These are phyloP conservation scores for Anoplopoma fimbria DNA, from an alignment of 2,113 vertebrate species.

Conservation along the genomic window DNA sequence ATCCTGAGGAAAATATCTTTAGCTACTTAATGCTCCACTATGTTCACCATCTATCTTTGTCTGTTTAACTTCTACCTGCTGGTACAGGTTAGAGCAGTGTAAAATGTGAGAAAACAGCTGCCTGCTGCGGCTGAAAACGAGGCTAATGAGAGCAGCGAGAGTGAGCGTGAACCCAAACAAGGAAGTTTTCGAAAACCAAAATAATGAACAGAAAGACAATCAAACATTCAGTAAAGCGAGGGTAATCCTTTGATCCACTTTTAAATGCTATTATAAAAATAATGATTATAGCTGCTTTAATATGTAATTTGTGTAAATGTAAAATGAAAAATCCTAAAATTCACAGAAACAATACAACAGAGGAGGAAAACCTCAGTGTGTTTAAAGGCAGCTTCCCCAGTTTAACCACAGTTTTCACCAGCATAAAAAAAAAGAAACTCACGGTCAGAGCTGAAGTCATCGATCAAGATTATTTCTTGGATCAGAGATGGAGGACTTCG, in stretches of 20 bases:
- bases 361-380: not conserved
- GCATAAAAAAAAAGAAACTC: constrained; percentile 78
- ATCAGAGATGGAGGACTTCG: constrained; percentile 91
- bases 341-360: not conserved
- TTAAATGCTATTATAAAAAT: not conserved
- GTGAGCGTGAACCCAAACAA: not conserved
- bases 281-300: too few species aligned
- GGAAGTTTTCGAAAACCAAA: not conserved
- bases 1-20: not conserved
- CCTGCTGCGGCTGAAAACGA: not conserved
- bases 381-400: too few species aligned
- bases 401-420: not conserved
- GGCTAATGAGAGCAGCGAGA: not conserved
- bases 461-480: constrained; percentile 97
- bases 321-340: not conserved
- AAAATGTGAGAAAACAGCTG: too few species aligned
- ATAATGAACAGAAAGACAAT: not conserved
- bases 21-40: not conserved
- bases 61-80: not conserved
- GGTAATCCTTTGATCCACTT: not conserved
- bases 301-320: not conserved
- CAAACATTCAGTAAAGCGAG: not conserved
- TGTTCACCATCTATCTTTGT: not conserved
- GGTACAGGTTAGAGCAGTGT: too few species aligned
- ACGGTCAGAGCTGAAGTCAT: constrained; percentile 98